Evolutionary conservation across 2,888 invertebrate genomes (phyloP), one percentile per base, ranked within the genome.

Genomic region (Thumatha senex): DNA sequence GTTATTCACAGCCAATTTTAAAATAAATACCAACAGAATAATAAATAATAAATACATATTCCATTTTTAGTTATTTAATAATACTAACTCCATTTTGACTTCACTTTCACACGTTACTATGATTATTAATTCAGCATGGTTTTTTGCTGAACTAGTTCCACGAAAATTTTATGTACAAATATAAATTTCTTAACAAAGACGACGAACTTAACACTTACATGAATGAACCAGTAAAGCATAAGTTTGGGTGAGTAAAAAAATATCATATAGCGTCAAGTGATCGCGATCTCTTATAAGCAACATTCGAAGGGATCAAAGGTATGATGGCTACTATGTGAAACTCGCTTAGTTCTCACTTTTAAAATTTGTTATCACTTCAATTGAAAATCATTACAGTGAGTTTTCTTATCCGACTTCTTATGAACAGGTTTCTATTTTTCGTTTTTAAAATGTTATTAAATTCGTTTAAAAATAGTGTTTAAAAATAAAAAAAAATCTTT

Each of bases 221-320:
- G 34, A 54, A 54, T 49, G 49, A 31, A 13, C 11, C 18, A 24
- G 38, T 34, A 43, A 40, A 50, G 42, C 55, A 54, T 55, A 56
- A 54, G 31, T 58, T 50, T n/a, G 11, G 35, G 13, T 29, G 46
- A 51, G 13, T 40, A 52, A 64, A 64, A 69, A 61, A 58, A 24
- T 46, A 63, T 54, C 58, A 63, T 31, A 15, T 55, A 59, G 46
- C 44, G 51, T 58, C 62, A 61, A 72, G 66, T 61, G 72, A 77
- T 79, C 73, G 70, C 67, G 63, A 69, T 70, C 65, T 56, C 66
- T 53, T 70, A 75, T 72, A 74, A 74, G 68, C 61, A 70, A 72
- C 64, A 63, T 56, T 61, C 58, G 24, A 61, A 64, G 61, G 59
- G 57, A 56, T 56, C 49, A 54, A 54, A 54, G 54, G 48, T 46